phyloP scores from a whole-genome alignment of 2,113 vertebrate genomes.

The Panthera tigris region DNA sequence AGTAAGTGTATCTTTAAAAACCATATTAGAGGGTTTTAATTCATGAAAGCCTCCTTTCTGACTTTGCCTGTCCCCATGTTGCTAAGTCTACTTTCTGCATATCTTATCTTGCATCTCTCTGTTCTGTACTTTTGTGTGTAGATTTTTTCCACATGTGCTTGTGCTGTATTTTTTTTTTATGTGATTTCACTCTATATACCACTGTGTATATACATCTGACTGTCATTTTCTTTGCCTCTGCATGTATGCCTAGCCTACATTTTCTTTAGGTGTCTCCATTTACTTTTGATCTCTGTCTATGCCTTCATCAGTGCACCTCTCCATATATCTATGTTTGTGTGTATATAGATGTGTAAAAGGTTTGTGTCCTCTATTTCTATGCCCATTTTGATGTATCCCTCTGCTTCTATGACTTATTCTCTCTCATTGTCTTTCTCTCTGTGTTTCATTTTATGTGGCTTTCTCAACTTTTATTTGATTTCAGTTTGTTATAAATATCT shows the following conservation, averaged over 20 bases:
- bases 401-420: neutral
- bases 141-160: neutral
- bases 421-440: neutral
- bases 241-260: neutral
- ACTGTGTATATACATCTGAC: neutral
- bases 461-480: slow-evolving; percentile 47
- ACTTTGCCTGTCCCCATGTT: neutral
- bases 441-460: neutral
- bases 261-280: neutral
- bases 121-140: neutral
- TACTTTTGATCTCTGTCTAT: neutral
- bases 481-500: neutral
- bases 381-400: neutral
- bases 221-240: neutral
- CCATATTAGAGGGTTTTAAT: neutral
- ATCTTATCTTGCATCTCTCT: neutral
- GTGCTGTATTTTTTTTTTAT: neutral
- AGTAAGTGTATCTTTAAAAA: neutral
- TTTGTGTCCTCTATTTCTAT: neutral
- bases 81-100: neutral
- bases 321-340: neutral
- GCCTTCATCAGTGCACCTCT: neutral
- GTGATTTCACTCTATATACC: neutral
- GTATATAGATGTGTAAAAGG: neutral
- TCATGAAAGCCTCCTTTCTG: neutral